Conservation (phyloP, 2,113 vertebrate genomes). For the Xiphorhynchus elegans region DNA sequence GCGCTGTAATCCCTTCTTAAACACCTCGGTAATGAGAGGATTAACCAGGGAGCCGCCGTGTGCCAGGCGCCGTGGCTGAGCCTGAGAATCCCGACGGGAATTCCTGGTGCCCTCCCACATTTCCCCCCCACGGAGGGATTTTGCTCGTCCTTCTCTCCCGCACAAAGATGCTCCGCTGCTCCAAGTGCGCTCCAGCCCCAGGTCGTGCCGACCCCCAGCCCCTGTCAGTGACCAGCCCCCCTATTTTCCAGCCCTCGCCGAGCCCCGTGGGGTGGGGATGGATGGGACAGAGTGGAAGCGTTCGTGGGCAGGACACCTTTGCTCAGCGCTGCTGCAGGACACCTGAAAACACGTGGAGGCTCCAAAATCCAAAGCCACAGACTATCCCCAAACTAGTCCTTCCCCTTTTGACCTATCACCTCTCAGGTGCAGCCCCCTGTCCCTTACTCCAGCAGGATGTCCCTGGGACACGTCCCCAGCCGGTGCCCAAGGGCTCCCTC, state of each 20-base stretch:
- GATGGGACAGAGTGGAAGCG: not conserved
- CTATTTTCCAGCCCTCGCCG: accelerated
- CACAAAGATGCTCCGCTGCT: accelerated
- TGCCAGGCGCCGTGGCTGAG: not conserved
- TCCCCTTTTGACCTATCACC: accelerated
- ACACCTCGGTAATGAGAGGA: not conserved
- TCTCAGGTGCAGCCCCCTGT: accelerated
- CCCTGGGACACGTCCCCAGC: not conserved
- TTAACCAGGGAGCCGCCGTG: not conserved
- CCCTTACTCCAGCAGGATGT: not conserved
- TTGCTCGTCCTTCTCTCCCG: accelerated
- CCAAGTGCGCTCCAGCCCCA: not conserved
- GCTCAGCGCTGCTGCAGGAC: not conserved
- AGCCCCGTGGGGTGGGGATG: not conserved
- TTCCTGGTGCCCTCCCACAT: accelerated
- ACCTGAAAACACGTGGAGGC: accelerated
- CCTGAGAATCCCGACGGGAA: not conserved
- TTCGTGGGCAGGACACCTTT: not conserved
- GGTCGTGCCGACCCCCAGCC: not conserved
- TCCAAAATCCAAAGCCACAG: not conserved
- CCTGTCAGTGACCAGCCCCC: not conserved
- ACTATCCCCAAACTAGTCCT: not conserved
- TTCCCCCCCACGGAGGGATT: not conserved
- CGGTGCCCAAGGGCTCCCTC: not conserved
- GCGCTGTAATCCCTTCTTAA: not conserved